Conservation (phyloP, 2,113 vertebrate species). For the Pedetes capensis region DNA sequence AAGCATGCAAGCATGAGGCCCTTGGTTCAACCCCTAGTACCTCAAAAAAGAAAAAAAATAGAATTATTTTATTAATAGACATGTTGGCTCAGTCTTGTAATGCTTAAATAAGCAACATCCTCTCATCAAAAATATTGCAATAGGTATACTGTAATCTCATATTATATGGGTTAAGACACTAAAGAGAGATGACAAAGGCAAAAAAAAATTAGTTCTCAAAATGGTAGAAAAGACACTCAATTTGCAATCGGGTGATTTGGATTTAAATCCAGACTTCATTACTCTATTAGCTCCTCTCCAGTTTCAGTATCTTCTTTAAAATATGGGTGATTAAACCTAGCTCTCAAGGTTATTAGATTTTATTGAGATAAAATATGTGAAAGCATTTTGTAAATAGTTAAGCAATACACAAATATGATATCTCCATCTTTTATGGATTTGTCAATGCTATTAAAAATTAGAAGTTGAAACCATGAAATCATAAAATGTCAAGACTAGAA, state of each 20-base stretch:
- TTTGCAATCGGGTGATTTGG: not conserved
- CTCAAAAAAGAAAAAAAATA: too few species aligned
- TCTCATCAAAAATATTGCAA: constrained; percentile 64
- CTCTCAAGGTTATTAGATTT: constrained; percentile 66
- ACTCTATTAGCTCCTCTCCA: not conserved
- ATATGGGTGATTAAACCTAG: not conserved
- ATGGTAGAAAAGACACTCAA: not conserved
- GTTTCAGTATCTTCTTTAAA: constrained; percentile 1
- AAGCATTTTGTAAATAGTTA: constrained; percentile 12
- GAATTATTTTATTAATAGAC: constrained; percentile 65
- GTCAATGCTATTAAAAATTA: constrained; percentile 29
- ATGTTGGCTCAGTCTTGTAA: constrained; percentile 58
- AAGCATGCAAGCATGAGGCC: too few species aligned
- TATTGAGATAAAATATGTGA: constrained; percentile 12
- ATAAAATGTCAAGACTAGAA: constrained; percentile 18
- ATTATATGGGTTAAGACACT: not conserved
- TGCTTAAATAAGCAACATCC: constrained; percentile 44
- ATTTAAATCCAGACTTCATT: not conserved
- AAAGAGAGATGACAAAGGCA: constrained; percentile 42
- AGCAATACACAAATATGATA: not conserved
- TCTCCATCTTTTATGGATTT: not conserved
- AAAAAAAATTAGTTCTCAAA: constrained; percentile 58
- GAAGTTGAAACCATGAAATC: not conserved
- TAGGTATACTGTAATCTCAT: constrained; percentile 30
- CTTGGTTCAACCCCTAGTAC: too few species aligned